A percentile compares a stretch with the other conserved stretches of the same genome.
These are phyloP conservation scores for Lytechinus variegatus DNA, from an alignment of 35 echinoderm and acorn worm genomes.

Conservation along the genomic window DNA sequence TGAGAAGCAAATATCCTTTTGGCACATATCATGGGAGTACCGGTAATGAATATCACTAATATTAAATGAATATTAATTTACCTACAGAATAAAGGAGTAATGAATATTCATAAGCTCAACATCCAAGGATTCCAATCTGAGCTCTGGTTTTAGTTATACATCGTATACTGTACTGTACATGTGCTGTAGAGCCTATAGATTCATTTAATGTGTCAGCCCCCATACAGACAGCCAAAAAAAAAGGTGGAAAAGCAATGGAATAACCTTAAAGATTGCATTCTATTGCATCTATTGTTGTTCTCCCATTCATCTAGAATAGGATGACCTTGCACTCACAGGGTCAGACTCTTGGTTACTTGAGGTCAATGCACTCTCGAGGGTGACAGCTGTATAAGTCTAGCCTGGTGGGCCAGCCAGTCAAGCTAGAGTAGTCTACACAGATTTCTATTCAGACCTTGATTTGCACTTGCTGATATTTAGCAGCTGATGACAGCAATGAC, in stretches of 20 bases:
- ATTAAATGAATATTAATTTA: no score
- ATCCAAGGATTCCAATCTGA: no score
- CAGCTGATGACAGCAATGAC: no score
- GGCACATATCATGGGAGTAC: no score
- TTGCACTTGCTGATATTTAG: neutral
- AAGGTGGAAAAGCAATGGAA: neutral
- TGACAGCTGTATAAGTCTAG: neutral
- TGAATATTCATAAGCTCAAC: no score
- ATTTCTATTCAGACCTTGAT: neutral
- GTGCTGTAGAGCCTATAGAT: neutral
- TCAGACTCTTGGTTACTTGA: neutral
- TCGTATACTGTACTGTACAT: neutral
- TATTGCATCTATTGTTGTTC: neutral
- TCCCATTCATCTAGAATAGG: neutral
- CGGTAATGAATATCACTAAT: no score
- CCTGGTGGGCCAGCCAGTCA: constrained; percentile 6
- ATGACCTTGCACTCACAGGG: neutral
- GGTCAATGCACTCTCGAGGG: constrained; percentile 39
- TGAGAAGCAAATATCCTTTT: no score
- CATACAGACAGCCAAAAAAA: neutral
- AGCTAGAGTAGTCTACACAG: neutral
- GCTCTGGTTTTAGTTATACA: neutral
- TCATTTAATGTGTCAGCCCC: neutral
- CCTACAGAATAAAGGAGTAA: no score
- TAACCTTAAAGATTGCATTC: neutral